A percentile compares a stretch with the other conserved stretches of the same genome.
phyloP scores from a whole-genome alignment of 2,888 invertebrate species.

The Orthosia gracilis region DNA sequence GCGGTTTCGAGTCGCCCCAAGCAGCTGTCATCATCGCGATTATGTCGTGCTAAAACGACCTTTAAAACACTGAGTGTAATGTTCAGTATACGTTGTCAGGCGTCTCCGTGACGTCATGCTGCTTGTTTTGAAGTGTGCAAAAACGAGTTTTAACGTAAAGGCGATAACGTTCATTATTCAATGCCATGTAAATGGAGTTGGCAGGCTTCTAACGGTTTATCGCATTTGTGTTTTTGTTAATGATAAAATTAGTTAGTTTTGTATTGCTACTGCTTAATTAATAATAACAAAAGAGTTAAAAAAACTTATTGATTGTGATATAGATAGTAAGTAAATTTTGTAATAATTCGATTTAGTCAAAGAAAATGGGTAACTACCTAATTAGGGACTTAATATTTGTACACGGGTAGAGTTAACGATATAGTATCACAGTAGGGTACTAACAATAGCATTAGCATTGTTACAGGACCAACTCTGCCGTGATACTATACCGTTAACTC shows the following conservation, averaged over 20 bases:
- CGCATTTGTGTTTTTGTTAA: constrained; percentile 1
- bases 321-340: no score
- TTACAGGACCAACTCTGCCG: no score
- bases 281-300: not conserved
- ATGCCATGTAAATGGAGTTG: not conserved
- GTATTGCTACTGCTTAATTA: not conserved
- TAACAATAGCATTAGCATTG: no score
- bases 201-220: not conserved
- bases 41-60: not conserved
- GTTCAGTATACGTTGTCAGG: not conserved
- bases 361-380: no score
- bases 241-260: not conserved
- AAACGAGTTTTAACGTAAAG: not conserved
- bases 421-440: no score
- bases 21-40: constrained; percentile 12
- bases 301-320: not conserved
- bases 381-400: no score
- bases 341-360: no score
- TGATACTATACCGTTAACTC: no score
- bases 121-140: not conserved
- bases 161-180: constrained; percentile 13
- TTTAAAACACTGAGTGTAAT: rapidly evolving
- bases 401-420: no score
- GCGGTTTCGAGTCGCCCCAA: constrained; percentile 14
- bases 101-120: not conserved